Conservation (phyloP, 92 coral and sea anemone genomes). For the Pocillopora meandrina region DNA sequence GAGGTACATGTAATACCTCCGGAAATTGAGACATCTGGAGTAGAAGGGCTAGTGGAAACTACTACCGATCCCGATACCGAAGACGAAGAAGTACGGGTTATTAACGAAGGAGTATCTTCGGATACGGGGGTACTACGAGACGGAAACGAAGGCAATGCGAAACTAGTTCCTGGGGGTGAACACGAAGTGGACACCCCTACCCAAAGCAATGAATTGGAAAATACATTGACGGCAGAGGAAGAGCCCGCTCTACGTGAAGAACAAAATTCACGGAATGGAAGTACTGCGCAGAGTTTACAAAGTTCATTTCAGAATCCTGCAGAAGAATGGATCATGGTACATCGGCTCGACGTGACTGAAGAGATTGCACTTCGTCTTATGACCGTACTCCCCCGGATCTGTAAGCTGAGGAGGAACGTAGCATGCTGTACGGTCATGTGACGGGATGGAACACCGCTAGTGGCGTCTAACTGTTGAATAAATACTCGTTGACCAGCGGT, state of each 20-base stretch:
- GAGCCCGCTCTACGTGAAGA: neutral
- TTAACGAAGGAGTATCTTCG: neutral
- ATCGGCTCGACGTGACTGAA: slow-evolving; percentile 20
- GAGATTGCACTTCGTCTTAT: slow-evolving; percentile 30
- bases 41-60: neutral
- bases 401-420: slow-evolving; percentile 5
- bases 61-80: neutral
- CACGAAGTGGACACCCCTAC: no score
- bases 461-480: no score
- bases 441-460: neutral
- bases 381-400: neutral
- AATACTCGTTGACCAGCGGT: no score
- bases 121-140: neutral
- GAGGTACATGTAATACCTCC: neutral
- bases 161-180: neutral
- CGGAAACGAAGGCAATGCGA: neutral
- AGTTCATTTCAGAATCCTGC: neutral
- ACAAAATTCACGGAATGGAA: neutral
- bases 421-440: slow-evolving; percentile 40
- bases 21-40: neutral
- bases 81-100: neutral
- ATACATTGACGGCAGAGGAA: neutral
- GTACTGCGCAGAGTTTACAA: neutral
- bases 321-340: slow-evolving; percentile 37
- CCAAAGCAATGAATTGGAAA: neutral